Evolutionary conservation across 2,888 invertebrate species (phyloP), one percentile per base, ranked within the genome.

Genomic region (Chrysolina americana): DNA sequence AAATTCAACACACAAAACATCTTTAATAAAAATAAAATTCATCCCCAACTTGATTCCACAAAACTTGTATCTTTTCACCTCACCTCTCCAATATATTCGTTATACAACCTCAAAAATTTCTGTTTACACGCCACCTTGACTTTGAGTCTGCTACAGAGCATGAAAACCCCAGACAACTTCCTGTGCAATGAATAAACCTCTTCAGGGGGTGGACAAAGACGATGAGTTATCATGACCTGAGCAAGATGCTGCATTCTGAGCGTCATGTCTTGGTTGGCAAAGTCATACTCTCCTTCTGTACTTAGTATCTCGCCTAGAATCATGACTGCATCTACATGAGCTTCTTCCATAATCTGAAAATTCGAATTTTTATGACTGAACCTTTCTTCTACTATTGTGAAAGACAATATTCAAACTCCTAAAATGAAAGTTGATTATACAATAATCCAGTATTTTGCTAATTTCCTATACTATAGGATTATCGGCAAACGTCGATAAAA

Each of bases 121-220:
- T 92, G 91, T 41, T 94, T 91, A 85, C 98, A 98, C 82, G 94
- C 92, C 83, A 98, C 91, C 82, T 92, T 92, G 0, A 96, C 93
- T 83, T 93, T 92, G 68, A 99, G 90, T 84, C 97, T 97, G 0
- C 97, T 92, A 85, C 98, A 98, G 0, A 99, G 89, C 28, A 99
- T 89, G 88, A 98, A 99, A 15, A 97, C 94, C 0, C 99, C 99
- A 0, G 99, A 97, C 64, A 99, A 90, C 89, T 99, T 99, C 74
- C 99, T 91, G 87, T 99, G 99, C 21, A 99, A 90, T 0, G 99
- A 99, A 89, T 99, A 99, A 80, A 98, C 96, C 89, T 99, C 99
- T 87, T 99, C 98, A 0, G 99, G 99, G 0, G 99, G 99, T 1
- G 99, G 98, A 75, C 97, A 97, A 1, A 99, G 91, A 23, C 99